Evolutionary conservation across 2,113 vertebrate genomes (phyloP), one percentile per base, ranked within the genome.

Genomic region (Xyliphius kryptos): DNA sequence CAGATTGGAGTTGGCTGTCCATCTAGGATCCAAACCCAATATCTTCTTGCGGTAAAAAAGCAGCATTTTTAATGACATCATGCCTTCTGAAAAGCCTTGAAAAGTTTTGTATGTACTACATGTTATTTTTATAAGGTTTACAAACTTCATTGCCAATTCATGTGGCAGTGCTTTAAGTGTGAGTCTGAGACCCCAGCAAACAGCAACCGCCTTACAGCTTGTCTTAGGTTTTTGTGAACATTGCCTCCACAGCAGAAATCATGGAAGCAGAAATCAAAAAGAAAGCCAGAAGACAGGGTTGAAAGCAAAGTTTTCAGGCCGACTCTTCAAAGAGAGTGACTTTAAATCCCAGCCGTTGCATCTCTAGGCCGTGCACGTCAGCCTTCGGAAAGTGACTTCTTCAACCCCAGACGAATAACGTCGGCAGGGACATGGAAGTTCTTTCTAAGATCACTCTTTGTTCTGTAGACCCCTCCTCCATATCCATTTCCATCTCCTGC

Each of bases 381-480:
- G 67, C 75, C 74, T 64, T 68, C 66, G 69, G 76, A 71, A 83
- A 81, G 84, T 80, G 74, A 72, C 72, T 75, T 78, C 63, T 80
- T 66, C 79, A 71, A 64, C 59, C 78, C 77, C 50, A 68, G 40
- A 80, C 75, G 63, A 84, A 73, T 77, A 74, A 19, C 80, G 80
- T 84, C 79, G 81, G 78, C 76, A 68, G 80, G 74, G 80, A 79
- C 63, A 70, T 68, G 72, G 73, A 81, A 76, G 82, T 84, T 83
- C 81, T 82, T 81, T 80, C 76, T 61, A 80, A 81, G 80, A 82
- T 77, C 56, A 65, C 72, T 79, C 83, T 88, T 87, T 89, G 85
- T 87, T 88, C 83, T 80, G 82, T 68, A 80, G 84, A 75, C 81
- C 38, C 36, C 49, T 9, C 26, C 44, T 3, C 21, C 73, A 78